Evolutionary conservation across 2,888 invertebrate species (phyloP).

Genomic region (Uloborus plumipes): DNA sequence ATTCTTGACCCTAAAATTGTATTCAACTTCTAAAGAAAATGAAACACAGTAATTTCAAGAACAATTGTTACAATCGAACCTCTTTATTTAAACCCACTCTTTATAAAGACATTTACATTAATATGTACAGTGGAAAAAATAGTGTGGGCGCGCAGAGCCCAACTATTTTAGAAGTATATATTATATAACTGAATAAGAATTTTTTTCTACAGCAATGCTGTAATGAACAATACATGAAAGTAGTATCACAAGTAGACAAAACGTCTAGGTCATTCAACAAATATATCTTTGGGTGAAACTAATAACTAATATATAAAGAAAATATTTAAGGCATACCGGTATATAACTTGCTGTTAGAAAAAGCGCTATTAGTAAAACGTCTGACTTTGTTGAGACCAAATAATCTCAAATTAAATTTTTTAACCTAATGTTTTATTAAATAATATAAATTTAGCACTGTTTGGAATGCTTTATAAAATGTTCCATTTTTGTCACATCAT

Average conservation of each 20-base stretch:
- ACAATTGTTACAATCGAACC: slow-evolving; percentile 34
- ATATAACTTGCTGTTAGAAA: not conserved
- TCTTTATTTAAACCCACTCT: slow-evolving; percentile 62
- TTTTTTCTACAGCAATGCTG: slow-evolving; percentile 40
- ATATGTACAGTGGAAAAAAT: slow-evolving; percentile 59
- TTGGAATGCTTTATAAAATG: too few species aligned
- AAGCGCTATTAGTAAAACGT: too few species aligned
- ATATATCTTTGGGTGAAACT: slow-evolving; percentile 58
- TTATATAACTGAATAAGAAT: slow-evolving; percentile 53
- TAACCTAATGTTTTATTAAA: too few species aligned
- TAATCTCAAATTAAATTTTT: too few species aligned
- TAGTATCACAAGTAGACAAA: slow-evolving; percentile 62
- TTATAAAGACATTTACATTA: slow-evolving; percentile 58
- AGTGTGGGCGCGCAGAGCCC: slow-evolving; percentile 25
- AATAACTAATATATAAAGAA: slow-evolving; percentile 41
- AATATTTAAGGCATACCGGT: slow-evolving; percentile 18
- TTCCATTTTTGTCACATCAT: too few species aligned
- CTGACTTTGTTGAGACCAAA: too few species aligned
- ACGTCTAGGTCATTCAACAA: slow-evolving; percentile 51
- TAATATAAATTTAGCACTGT: too few species aligned
- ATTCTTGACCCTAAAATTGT: too few species aligned
- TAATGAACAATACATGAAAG: slow-evolving; percentile 37
- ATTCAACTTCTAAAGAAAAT: too few species aligned
- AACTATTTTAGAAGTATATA: slow-evolving; percentile 49
- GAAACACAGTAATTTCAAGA: not conserved